Conservation (phyloP, 2,888 invertebrate genomes). For the Agonum fuliginosum region DNA sequence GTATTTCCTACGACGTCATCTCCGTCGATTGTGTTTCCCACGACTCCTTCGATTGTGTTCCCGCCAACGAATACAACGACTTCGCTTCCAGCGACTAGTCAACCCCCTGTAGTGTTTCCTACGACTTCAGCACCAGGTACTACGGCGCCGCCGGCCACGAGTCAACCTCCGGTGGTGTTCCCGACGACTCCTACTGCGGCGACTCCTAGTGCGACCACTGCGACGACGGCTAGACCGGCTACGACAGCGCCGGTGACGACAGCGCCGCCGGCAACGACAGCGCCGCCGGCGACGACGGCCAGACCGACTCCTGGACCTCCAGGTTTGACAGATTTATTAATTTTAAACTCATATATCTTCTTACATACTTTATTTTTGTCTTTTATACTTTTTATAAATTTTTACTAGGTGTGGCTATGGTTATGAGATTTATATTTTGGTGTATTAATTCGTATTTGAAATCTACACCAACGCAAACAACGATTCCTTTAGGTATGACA, state of each 20-base stretch:
- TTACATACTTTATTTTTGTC: too few species aligned
- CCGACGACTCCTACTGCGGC: not conserved
- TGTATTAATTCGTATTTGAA: too few species aligned
- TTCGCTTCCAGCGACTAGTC: conserved; percentile 32
- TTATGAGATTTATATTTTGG: too few species aligned
- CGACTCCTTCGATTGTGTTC: not conserved
- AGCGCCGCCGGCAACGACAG: not conserved
- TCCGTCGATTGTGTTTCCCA: not conserved
- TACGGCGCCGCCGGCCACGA: not conserved
- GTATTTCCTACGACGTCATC: not conserved
- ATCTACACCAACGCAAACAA: too few species aligned
- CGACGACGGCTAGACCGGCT: not conserved
- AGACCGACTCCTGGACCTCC: not conserved
- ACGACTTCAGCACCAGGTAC: not conserved
- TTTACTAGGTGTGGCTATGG: too few species aligned
- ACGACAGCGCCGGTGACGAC: not conserved
- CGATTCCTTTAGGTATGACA: too few species aligned
- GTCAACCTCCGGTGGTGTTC: conserved; percentile 14
- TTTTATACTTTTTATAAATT: too few species aligned
- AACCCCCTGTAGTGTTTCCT: conserved; percentile 25
- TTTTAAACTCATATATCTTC: too few species aligned
- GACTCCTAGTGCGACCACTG: not conserved
- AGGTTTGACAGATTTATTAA: too few species aligned
- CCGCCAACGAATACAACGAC: conserved; percentile 3
- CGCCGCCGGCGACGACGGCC: not conserved